phyloP scores from a whole-genome alignment of 2,888 invertebrate genomes.

The Diplolepis rosae region DNA sequence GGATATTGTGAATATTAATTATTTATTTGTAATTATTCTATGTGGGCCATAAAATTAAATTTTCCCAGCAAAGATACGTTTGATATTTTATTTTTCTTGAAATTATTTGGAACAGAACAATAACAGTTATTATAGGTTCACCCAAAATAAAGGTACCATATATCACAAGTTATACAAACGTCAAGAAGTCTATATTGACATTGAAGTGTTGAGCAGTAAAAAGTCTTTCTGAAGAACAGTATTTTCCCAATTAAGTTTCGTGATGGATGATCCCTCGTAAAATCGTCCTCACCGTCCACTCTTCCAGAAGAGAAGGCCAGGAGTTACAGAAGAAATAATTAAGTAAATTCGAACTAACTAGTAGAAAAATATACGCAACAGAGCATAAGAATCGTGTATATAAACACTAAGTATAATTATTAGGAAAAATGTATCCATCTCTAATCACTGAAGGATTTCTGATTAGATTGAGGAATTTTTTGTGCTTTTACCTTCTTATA shows the following conservation, averaged over 20 bases:
- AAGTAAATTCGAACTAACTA: constrained; percentile 2
- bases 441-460: constrained; percentile 62
- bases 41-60: too few relatives aligned
- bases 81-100: background rate
- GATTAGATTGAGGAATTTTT: constrained; percentile 63
- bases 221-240: background rate
- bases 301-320: constrained; percentile 11
- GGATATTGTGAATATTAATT: too few relatives aligned
- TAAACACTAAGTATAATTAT: constrained; percentile 66
- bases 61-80: background rate
- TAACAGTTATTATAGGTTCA: background rate
- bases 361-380: background rate
- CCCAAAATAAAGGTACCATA: background rate
- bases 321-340: background rate
- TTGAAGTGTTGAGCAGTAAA: background rate
- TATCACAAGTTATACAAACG: background rate
- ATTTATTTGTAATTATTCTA: too few relatives aligned
- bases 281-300: constrained; percentile 8
- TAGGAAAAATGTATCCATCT: constrained; percentile 64
- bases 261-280: constrained; percentile 25
- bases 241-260: constrained; percentile 23
- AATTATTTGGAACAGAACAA: background rate
- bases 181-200: background rate
- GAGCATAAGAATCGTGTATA: constrained; percentile 46
- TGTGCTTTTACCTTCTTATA: background rate